Conservation (phyloP, 2,797 vertebrate species). For the Bufotes viridis region DNA sequence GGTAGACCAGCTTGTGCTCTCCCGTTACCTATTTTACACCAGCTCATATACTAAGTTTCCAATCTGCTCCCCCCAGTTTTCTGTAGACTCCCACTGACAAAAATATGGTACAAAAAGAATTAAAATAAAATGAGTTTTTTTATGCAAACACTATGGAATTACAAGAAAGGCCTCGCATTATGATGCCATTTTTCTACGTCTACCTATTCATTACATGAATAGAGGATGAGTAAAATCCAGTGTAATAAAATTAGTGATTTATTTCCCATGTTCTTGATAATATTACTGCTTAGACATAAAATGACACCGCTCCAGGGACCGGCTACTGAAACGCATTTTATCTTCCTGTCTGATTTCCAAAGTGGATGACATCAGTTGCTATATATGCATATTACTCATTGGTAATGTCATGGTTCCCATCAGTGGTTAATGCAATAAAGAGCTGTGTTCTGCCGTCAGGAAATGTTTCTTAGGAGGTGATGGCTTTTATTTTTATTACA, state of each 20-base stretch:
- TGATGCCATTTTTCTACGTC: background rate
- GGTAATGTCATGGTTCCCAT: conserved; percentile 33
- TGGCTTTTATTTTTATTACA: conserved; percentile 6
- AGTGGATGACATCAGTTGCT: conserved; percentile 52
- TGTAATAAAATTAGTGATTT: conserved; percentile 19
- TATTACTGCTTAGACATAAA: conserved; percentile 22
- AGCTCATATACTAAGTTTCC: too few species aligned
- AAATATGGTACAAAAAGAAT: background rate
- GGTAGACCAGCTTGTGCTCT: background rate
- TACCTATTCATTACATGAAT: background rate
- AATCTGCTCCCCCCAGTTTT: background rate
- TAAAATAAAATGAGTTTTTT: background rate
- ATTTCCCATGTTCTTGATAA: background rate
- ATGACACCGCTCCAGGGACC: conserved; percentile 14
- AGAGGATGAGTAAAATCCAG: background rate
- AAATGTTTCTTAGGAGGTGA: background rate
- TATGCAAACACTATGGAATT: background rate
- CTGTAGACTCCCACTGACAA: background rate
- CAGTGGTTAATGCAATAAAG: conserved; percentile 49
- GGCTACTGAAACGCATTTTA: conserved; percentile 31
- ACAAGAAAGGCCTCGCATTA: background rate
- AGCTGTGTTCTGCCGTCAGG: background rate
- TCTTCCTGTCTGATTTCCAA: conserved; percentile 32
- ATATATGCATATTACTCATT: conserved; percentile 52
- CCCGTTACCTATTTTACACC: background rate